A percentile compares a stretch with the other conserved stretches of the same genome.
phyloP scores from a whole-genome alignment of 2,888 invertebrate species.

The Lasioglossum zephyrum region DNA sequence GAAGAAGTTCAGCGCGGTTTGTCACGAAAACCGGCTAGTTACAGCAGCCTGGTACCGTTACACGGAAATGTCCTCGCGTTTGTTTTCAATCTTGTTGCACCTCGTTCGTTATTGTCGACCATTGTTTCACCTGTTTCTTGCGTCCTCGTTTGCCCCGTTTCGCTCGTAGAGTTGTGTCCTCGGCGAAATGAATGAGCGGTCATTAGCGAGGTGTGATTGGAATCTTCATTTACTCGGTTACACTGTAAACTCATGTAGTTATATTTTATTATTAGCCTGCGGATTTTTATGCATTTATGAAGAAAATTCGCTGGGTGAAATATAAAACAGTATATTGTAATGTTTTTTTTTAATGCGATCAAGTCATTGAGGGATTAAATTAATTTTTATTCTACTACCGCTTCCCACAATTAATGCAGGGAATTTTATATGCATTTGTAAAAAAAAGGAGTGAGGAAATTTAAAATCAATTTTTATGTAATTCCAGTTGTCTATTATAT shows the following conservation, averaged over 20 bases:
- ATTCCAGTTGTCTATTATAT: neutral
- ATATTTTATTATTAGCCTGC: neutral
- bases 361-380: too few species aligned
- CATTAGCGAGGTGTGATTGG: neutral
- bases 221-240: neutral
- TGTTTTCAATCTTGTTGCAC: constrained; percentile 57
- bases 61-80: constrained; percentile 53
- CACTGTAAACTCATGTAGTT: neutral
- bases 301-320: too few species aligned
- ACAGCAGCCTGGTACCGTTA: constrained; percentile 52
- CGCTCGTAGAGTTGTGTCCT: neutral
- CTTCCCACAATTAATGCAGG: too few species aligned
- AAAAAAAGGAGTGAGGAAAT: neutral
- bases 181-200: neutral
- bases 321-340: too few species aligned
- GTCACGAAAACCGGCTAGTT: constrained; percentile 57
- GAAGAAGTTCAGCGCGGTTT: constrained; percentile 38
- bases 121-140: constrained; percentile 47
- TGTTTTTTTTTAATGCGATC: too few species aligned
- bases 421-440: too few species aligned
- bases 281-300: neutral
- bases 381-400: too few species aligned
- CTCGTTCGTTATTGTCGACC: constrained; percentile 47
- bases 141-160: constrained; percentile 8
- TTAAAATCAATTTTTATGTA: neutral